phyloP scores from a whole-genome alignment of 1,140 invertebrate species.

The Pseudomyrmex pallidus region DNA sequence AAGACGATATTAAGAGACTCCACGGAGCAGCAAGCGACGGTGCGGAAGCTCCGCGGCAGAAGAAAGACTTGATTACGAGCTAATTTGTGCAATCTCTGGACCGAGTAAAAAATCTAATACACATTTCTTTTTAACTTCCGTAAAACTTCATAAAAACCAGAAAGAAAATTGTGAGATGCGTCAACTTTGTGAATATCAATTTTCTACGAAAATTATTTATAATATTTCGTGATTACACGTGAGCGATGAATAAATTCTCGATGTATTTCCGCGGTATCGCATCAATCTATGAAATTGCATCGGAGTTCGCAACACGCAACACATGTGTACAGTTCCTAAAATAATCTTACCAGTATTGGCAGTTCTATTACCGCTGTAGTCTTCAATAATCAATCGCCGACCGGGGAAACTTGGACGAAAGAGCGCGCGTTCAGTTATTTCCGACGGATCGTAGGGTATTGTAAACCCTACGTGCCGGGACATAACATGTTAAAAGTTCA shows the following conservation, averaged over 20 bases:
- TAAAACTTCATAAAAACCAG: neutral
- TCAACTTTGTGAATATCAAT: too few relatives aligned
- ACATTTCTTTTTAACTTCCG: neutral
- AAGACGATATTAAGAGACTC: neutral
- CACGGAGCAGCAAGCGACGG: neutral
- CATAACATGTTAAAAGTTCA: slow-evolving; percentile 39
- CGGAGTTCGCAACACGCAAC: neutral
- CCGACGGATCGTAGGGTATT: neutral
- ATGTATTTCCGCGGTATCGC: neutral
- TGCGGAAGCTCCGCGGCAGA: neutral
- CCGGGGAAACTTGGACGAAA: neutral
- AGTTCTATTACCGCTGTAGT: neutral
- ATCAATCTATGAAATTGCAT: neutral
- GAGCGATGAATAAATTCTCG: too few relatives aligned
- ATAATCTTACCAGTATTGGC: neutral
- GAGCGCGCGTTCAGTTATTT: neutral
- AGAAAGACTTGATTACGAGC: slow-evolving; percentile 15
- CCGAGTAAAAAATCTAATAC: slow-evolving; percentile 28
- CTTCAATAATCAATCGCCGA: slow-evolving; percentile 2
- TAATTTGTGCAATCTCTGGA: slow-evolving; percentile 11
- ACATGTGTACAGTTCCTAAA: neutral
- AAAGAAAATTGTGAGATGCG: neutral
- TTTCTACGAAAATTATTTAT: too few relatives aligned
- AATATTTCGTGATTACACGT: too few relatives aligned
- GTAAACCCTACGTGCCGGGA: neutral